phyloP scores from a whole-genome alignment of 2,113 vertebrate genomes.

The Corvus hawaiiensis region DNA sequence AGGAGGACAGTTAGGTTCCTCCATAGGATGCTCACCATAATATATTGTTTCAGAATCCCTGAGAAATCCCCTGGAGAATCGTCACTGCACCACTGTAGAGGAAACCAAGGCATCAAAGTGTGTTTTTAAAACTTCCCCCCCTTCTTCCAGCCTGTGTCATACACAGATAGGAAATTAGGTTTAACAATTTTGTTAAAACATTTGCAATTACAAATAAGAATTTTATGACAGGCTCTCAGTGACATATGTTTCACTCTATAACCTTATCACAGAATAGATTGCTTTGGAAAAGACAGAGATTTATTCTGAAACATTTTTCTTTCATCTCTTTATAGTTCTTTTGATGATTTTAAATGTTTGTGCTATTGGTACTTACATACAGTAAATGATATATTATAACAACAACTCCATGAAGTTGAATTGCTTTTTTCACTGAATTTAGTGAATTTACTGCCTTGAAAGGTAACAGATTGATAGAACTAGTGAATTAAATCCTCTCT shows the following conservation, averaged over 20 bases:
- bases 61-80: background rate
- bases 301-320: constrained; percentile 58
- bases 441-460: constrained; percentile 64
- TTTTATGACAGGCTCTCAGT: constrained; percentile 12
- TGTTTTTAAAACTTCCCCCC: background rate
- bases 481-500: constrained; percentile 52
- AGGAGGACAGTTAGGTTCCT: background rate
- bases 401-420: constrained; percentile 56
- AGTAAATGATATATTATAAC: constrained; percentile 65
- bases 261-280: constrained; percentile 32
- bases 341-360: constrained; percentile 65
- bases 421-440: constrained; percentile 59
- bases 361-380: constrained; percentile 64
- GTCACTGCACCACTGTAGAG: background rate
- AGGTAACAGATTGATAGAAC: constrained; percentile 66
- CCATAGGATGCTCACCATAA: background rate
- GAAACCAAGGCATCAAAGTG: background rate
- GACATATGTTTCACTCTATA: background rate
- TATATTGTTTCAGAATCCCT: background rate
- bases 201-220: constrained; percentile 10
- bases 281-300: constrained; percentile 40
- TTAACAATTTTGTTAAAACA: background rate
- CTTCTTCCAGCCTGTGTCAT: background rate
- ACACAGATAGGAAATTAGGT: constrained; percentile 35
- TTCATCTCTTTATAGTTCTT: constrained; percentile 57